Evolutionary conservation across 1,140 invertebrate species (phyloP), one percentile per base, ranked within the genome.

Genomic region (Cardiocondyla obscurior): DNA sequence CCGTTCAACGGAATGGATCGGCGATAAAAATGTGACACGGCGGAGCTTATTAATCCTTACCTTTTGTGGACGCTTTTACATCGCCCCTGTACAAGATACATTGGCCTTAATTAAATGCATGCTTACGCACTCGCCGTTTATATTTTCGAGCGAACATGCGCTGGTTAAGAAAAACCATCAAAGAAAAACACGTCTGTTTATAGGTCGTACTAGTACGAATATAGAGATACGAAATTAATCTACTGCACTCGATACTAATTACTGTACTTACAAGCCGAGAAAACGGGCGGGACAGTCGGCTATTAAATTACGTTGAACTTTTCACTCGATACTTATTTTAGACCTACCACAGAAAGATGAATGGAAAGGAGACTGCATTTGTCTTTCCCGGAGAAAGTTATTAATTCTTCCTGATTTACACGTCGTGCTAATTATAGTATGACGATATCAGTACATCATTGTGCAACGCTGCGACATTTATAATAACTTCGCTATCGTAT

Each of bases 141-240:
- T 51, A 62, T 42, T 39, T 72, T 28, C 33, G 51, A 55, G 22
- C n/a, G 22, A 67, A 10, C 7, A 19, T 22, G 25, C n/a, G 64
- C 8, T 30, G 33, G 28, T 58, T 58, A 33, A 58, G n/a, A 42
- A 28, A 39, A 55, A 55, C 14, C 19, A 39, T 16, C 28, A 10
- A 3, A 39, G 33, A 72, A 14, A 39, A 53, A 72, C 19, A 39
- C 14, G 33, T 16, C 30, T 28, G 44, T 16, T 57, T 57, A 28
- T n/a, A 7, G 33, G 3, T n/a, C 25, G 8, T 46, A 36, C 19
- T 19, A 5, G 10, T 39, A 30, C 28, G 44, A 2, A 44, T 46
- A 46, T 25, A 67, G 2, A 3, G 25, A 67, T 19, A 67, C 25
- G 33, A 55, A 72, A 72, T 72, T 72, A 72, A 72, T 12, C 49